phyloP scores from a whole-genome alignment of 2,113 vertebrate species.

The Grammatotria lemairii region DNA sequence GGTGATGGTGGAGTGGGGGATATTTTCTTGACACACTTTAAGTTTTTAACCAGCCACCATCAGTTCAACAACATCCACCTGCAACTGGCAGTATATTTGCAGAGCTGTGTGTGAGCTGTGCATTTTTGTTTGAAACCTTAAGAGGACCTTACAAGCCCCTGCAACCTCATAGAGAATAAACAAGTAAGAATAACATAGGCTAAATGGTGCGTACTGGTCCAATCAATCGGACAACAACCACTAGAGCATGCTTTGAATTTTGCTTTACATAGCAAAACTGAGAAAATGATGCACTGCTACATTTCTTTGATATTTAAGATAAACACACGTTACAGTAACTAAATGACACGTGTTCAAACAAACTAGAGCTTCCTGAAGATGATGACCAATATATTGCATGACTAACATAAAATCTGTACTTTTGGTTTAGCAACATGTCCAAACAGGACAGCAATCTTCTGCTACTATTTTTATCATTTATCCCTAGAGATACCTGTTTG shows the following conservation, averaged over 20 bases:
- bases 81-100: neutral
- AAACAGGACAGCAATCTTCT: neutral
- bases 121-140: neutral
- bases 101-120: neutral
- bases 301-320: neutral
- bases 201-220: neutral
- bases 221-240: neutral
- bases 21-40: neutral
- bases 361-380: neutral
- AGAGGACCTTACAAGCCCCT: neutral
- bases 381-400: neutral
- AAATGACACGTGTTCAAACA: neutral
- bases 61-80: neutral
- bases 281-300: neutral
- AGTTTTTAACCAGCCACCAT: neutral
- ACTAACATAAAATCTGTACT: neutral
- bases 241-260: neutral
- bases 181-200: neutral
- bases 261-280: neutral
- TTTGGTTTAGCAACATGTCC: neutral
- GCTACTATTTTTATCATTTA: conserved; percentile 17
- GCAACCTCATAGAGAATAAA: neutral
- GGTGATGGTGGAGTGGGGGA: neutral
- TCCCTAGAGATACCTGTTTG: conserved; percentile 20
- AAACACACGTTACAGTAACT: neutral